These are phyloP conservation scores for Tenrec ecaudatus DNA, from an alignment of 2,113 vertebrate species.

Conservation along the genomic window DNA sequence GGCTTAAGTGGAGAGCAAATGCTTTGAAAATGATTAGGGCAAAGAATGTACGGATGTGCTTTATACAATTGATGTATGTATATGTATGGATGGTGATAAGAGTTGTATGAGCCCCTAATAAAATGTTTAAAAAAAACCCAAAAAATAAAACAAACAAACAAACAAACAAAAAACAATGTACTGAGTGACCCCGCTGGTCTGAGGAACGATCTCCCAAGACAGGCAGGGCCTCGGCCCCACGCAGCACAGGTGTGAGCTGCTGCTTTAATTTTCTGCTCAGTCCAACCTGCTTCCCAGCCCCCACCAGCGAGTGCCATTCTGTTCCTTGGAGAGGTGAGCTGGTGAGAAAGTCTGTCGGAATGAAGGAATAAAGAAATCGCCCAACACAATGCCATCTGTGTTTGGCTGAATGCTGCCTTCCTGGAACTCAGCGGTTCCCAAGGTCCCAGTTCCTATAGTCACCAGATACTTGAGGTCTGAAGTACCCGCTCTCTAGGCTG, in stretches of 20 bases:
- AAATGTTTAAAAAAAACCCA: too few relatives aligned
- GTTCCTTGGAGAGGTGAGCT: constrained; percentile 42
- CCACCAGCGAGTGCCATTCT: not conserved
- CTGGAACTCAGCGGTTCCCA: constrained; percentile 28
- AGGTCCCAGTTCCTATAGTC: not conserved
- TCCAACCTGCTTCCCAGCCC: not conserved
- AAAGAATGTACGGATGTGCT: too few relatives aligned
- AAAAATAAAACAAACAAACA: too few relatives aligned
- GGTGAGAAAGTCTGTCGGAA: constrained; percentile 47
- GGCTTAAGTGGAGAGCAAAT: too few relatives aligned
- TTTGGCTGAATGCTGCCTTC: constrained; percentile 38
- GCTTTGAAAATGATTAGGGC: too few relatives aligned
- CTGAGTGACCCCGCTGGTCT: not conserved
- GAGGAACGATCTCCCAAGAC: not conserved
- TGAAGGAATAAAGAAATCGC: constrained; percentile 48
- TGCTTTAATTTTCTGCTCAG: constrained; percentile 47
- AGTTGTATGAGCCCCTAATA: too few relatives aligned
- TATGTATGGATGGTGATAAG: too few relatives aligned
- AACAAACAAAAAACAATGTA: too few relatives aligned
- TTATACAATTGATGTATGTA: too few relatives aligned
- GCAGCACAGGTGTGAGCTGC: constrained; percentile 33
- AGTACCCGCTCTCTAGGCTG: not conserved
- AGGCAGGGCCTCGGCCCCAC: not conserved
- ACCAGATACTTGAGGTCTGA: not conserved
- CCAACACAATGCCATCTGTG: constrained; percentile 29